A percentile compares a stretch with the other conserved stretches of the same genome.
Conservation (phyloP, 2,113 vertebrate genomes). For the Hystrix brachyura region DNA sequence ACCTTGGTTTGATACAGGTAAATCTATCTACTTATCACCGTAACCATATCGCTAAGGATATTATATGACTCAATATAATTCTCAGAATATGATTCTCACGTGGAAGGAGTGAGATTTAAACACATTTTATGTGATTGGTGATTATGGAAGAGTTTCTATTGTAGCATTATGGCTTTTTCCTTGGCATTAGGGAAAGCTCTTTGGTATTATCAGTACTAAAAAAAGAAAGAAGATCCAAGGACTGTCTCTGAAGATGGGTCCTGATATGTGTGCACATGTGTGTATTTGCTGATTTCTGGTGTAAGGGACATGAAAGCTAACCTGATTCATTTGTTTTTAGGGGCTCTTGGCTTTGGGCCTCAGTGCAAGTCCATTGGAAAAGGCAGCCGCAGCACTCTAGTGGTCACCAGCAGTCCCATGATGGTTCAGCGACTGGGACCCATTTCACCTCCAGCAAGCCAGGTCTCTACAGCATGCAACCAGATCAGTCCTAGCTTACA, state of each 20-base stretch:
- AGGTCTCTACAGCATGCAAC: conserved; percentile 86
- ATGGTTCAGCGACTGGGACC: conserved; percentile 89
- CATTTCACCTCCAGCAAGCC: conserved; percentile 86
- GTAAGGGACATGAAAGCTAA: conserved; percentile 79
- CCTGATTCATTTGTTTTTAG: conserved; percentile 89
- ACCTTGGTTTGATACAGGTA: neutral
- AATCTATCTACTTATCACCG: neutral
- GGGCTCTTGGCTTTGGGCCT: conserved; percentile 86
- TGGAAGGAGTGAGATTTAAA: neutral
- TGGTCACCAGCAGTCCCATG: conserved; percentile 91
- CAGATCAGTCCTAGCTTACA: conserved; percentile 87
- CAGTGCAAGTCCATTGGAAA: conserved; percentile 90
- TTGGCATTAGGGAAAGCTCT: conserved; percentile 17
- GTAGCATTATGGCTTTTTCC: neutral
- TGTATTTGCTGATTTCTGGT: conserved; percentile 79
- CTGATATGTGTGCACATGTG: conserved; percentile 45
- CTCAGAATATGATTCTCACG: neutral
- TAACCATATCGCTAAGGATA: conserved; percentile 39
- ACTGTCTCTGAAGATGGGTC: conserved; percentile 60
- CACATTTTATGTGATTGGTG: neutral
- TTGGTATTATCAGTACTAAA: neutral
- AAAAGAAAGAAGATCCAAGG: conserved; percentile 14
- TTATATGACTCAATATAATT: neutral
- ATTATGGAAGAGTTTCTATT: conserved; percentile 14
- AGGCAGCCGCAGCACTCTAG: conserved; percentile 88